These are phyloP conservation scores for Pluvialis apricaria DNA, from an alignment of 2,113 vertebrate species.

Conservation along the genomic window DNA sequence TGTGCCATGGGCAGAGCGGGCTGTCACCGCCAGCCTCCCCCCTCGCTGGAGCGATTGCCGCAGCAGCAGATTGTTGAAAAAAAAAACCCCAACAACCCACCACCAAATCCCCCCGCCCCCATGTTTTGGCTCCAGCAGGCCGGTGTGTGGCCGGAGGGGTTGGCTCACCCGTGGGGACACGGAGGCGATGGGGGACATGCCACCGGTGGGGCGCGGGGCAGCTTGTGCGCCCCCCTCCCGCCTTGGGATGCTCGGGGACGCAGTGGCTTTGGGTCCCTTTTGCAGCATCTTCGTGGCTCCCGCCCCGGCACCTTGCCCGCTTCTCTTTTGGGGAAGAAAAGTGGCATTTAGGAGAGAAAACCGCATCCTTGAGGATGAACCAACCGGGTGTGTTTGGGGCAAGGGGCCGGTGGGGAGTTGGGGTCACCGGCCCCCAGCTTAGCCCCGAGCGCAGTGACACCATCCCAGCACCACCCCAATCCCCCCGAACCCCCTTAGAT, in stretches of 20 bases:
- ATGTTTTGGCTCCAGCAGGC: neutral
- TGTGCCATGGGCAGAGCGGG: neutral
- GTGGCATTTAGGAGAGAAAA: neutral
- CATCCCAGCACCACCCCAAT: neutral
- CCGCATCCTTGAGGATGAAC: neutral
- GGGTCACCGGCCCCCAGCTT: neutral
- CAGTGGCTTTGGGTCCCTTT: rapidly evolving
- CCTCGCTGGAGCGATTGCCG: neutral
- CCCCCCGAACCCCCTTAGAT: neutral
- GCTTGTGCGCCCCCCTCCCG: neutral
- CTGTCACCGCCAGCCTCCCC: neutral
- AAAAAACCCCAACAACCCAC: neutral
- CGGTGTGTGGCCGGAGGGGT: neutral
- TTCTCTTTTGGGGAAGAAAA: neutral
- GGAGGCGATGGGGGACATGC: neutral
- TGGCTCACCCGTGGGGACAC: neutral
- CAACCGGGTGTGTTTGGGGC: rapidly evolving
- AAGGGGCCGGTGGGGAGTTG: neutral
- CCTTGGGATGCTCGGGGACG: neutral
- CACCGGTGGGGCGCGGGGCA: neutral
- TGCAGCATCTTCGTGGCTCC: rapidly evolving
- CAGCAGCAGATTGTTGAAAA: neutral
- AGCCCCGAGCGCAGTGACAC: rapidly evolving
- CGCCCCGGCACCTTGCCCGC: neutral
- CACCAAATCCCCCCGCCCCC: neutral